Conservation (phyloP, 2,797 vertebrate genomes). For the Lutjanus campechanus region DNA sequence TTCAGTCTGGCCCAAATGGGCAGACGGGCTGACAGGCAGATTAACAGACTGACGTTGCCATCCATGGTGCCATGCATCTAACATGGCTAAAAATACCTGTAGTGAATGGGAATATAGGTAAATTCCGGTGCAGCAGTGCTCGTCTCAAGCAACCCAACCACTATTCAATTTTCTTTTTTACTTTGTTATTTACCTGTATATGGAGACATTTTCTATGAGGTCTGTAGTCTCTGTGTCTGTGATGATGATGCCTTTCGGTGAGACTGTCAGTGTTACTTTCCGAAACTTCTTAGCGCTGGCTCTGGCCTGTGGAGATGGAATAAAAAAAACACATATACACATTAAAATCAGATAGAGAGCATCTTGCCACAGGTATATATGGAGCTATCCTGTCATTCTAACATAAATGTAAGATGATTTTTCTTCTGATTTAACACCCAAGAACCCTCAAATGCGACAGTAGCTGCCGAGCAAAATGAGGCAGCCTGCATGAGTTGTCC, state of each 20-base stretch:
- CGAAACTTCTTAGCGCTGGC: constrained; percentile 92
- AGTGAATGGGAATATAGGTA: neutral
- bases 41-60: neutral
- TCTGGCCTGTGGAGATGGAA: constrained; percentile 85
- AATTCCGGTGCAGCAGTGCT: neutral
- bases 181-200: constrained; percentile 89
- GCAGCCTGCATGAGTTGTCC: constrained; percentile 40
- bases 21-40: constrained; percentile 1
- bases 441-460: constrained; percentile 11
- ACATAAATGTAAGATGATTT: constrained; percentile 36
- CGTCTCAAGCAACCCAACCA: too few relatives aligned
- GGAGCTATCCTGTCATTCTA: constrained; percentile 9
- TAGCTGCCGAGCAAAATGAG: constrained; percentile 25
- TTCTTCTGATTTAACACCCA: constrained; percentile 21
- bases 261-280: constrained; percentile 92
- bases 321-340: constrained; percentile 13
- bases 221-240: constrained; percentile 90
- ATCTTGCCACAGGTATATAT: neutral
- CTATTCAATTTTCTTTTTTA: neutral
- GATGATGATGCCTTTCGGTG: constrained; percentile 91
- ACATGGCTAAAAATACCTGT: neutral
- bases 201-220: constrained; percentile 91
- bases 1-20: neutral
- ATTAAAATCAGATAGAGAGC: constrained; percentile 1
- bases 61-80: neutral